Evolutionary conservation across 2,113 vertebrate genomes (phyloP), one percentile per base, ranked within the genome.

Genomic region (Uropsilus gracilis): DNA sequence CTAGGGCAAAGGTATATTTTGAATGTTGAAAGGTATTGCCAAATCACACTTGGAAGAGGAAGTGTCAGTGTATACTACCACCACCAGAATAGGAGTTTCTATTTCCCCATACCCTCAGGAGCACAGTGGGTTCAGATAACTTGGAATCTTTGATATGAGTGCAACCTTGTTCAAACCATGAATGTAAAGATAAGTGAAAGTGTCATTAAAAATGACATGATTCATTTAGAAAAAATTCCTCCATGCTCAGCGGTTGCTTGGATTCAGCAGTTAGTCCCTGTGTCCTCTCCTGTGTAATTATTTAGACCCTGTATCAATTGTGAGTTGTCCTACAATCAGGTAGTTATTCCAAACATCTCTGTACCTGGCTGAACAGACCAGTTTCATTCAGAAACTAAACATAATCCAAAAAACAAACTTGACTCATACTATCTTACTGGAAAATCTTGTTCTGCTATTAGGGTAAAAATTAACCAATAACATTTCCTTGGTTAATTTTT

Each of bases 11-110:
- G 61, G 26, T 86, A 93, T 55, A 84, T 86, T 76, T 94, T 95
- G 95, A 75, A 91, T 57, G 88, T 68, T 66, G 68, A 86, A 68
- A 96, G 46, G 57, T 80, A 88, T 48, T 95, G 50, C 73, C 63
- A 91, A 91, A 71, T 96, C 30, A 83, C 26, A 69, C 78, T 94
- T 83, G 48, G 89, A 85, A 76, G 26, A 94, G 88, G 95, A 96
- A 96, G 18, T 86, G 34, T 89, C 84, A 44, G 26, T 80, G 53
- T 69, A 76, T 13, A 86, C 34, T 7, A n/a, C 39, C 37, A 86
- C n/a, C 30, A 85, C 30, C 84, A 55, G 59, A 59, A 46, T 77
- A 72, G 61, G 37, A 86, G 30, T 82, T 88, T 71, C 39, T 71
- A 42, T 81, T 87, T 96, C 86, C 53, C 39, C 28, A 61, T 73